phyloP scores from a whole-genome alignment of 2,888 invertebrate species.

The Alloplasta piceator region DNA sequence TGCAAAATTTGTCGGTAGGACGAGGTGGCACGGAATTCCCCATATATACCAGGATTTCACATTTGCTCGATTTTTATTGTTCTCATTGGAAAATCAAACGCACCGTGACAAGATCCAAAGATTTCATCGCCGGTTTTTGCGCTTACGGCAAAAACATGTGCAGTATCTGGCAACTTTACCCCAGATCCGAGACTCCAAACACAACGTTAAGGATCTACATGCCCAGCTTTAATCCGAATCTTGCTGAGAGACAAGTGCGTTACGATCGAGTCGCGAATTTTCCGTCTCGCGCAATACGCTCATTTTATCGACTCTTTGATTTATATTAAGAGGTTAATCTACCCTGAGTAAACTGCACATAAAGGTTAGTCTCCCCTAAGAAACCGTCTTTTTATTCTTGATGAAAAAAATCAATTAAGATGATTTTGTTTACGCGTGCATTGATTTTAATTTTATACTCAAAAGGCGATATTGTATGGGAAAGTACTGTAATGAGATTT shows the following conservation, averaged over 20 bases:
- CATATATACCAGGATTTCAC: not conserved
- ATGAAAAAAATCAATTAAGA: not conserved
- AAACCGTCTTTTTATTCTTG: not conserved
- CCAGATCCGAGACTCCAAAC: too few species aligned
- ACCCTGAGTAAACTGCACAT: too few species aligned
- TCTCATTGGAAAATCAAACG: conserved; percentile 27
- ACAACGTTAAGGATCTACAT: not conserved
- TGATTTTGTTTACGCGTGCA: too few species aligned
- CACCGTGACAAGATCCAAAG: conserved; percentile 39
- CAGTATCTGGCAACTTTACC: too few species aligned
- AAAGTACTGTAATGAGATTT: too few species aligned
- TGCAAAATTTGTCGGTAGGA: too few species aligned
- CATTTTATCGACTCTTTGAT: conserved; percentile 1
- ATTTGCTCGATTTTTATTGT: not conserved
- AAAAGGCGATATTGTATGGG: too few species aligned
- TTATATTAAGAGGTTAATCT: not conserved
- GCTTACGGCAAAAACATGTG: too few species aligned
- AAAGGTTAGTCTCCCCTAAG: too few species aligned
- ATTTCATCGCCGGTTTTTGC: conserved; percentile 20
- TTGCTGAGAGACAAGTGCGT: conserved; percentile 14
- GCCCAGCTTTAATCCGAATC: not conserved
- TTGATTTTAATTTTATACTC: too few species aligned
- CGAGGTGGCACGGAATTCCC: too few species aligned
- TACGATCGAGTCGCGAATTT: conserved; percentile 23
- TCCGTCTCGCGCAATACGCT: conserved; percentile 5